phyloP scores from a whole-genome alignment of 2,797 vertebrate species.

The Vultur gryphus region DNA sequence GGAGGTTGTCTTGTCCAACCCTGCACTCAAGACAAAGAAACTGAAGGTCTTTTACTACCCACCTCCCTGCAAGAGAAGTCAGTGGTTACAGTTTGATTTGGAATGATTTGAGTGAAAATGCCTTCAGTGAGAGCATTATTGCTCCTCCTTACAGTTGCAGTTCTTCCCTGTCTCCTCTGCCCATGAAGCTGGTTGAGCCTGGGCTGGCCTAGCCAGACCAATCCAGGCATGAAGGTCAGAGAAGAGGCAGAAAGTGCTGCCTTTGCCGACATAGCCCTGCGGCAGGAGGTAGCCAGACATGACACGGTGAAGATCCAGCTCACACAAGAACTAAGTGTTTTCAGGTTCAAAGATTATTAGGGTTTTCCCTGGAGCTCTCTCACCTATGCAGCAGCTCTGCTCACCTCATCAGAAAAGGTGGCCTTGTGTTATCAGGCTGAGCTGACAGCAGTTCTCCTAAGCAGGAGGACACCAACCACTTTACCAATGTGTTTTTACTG shows the following conservation, averaged over 20 bases:
- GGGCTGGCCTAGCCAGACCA: not conserved
- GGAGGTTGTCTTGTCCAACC: not conserved
- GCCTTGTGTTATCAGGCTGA: not conserved
- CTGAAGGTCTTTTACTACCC: not conserved
- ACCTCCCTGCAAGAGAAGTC: not conserved
- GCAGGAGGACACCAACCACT: not conserved
- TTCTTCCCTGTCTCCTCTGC: not conserved
- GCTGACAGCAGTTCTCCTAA: not conserved
- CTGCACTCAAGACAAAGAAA: not conserved
- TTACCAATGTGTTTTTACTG: not conserved
- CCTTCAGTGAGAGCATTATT: not conserved
- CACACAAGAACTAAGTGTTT: not conserved
- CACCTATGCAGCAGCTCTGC: not conserved
- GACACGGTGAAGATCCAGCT: not conserved
- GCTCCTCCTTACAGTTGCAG: not conserved
- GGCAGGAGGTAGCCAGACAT: not conserved
- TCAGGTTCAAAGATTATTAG: not conserved
- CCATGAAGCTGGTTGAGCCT: not conserved
- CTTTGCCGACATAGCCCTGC: accelerated
- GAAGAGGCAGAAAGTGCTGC: not conserved
- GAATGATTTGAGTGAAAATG: not conserved
- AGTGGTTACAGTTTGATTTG: not conserved
- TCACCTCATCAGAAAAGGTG: not conserved
- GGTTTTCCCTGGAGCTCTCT: not conserved
- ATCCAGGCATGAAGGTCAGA: not conserved